Conservation (phyloP, 2,113 vertebrate species). For the Lepus timidus region DNA sequence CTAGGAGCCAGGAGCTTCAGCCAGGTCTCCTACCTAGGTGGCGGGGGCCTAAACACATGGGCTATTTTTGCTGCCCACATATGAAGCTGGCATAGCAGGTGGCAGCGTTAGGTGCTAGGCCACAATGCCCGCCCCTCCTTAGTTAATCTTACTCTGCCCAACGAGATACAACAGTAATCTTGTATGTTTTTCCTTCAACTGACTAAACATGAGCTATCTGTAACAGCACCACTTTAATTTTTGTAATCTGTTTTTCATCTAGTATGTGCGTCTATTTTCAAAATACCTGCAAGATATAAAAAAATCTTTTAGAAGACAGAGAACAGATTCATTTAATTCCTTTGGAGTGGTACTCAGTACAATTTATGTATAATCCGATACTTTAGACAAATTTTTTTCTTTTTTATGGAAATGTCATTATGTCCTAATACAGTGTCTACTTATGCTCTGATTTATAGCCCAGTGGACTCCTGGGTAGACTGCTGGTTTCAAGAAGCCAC, state of each 20-base stretch:
- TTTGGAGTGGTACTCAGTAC: background rate
- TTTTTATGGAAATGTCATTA: background rate
- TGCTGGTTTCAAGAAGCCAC: background rate
- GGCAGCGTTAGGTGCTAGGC: too few species aligned
- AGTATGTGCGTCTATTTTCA: background rate
- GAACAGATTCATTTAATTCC: slow-evolving; percentile 25
- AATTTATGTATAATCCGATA: background rate
- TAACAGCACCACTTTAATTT: background rate
- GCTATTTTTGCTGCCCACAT: too few species aligned
- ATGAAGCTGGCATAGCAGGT: too few species aligned
- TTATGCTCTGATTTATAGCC: background rate
- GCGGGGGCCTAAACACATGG: too few species aligned
- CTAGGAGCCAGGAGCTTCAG: too few species aligned
- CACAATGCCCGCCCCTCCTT: background rate
- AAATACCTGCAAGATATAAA: background rate
- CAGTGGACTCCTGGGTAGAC: background rate
- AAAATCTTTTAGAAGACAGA: background rate
- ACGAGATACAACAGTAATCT: background rate
- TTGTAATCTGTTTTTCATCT: background rate
- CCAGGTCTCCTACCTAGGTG: too few species aligned
- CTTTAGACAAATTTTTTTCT: background rate
- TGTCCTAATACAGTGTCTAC: background rate
- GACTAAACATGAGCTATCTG: background rate
- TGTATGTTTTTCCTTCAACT: background rate
- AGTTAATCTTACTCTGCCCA: slow-evolving; percentile 27